These are phyloP conservation scores for Mungos mungo DNA, from an alignment of 2,113 vertebrate genomes.

Conservation along the genomic window DNA sequence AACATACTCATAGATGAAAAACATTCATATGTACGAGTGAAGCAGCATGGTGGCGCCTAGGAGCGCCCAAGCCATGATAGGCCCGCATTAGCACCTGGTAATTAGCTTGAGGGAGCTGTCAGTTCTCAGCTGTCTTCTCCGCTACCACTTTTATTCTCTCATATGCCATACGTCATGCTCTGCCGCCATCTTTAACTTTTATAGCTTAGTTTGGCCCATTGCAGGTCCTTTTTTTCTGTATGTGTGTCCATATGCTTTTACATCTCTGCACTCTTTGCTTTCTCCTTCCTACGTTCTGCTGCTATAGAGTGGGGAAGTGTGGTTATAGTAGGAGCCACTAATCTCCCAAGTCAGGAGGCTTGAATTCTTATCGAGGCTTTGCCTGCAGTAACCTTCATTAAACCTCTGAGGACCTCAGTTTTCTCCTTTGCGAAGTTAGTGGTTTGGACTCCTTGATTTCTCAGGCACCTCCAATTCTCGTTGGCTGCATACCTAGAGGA, in stretches of 20 bases:
- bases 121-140: neutral
- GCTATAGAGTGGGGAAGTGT: neutral
- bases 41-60: neutral
- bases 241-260: neutral
- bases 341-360: neutral
- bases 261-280: neutral
- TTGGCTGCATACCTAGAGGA: neutral
- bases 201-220: neutral
- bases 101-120: neutral
- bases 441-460: neutral
- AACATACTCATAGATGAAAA: neutral
- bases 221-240: neutral
- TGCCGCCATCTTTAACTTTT: neutral
- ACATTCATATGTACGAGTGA: neutral
- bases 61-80: neutral
- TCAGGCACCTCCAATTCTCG: neutral
- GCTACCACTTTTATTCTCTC: neutral
- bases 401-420: neutral
- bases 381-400: neutral
- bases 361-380: neutral
- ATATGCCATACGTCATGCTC: neutral
- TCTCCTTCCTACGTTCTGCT: neutral
- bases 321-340: neutral
- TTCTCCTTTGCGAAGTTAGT: neutral
- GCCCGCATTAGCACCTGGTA: neutral